phyloP scores from a whole-genome alignment of 2,888 invertebrate genomes.

The Nephrotoma guestfalica region DNA sequence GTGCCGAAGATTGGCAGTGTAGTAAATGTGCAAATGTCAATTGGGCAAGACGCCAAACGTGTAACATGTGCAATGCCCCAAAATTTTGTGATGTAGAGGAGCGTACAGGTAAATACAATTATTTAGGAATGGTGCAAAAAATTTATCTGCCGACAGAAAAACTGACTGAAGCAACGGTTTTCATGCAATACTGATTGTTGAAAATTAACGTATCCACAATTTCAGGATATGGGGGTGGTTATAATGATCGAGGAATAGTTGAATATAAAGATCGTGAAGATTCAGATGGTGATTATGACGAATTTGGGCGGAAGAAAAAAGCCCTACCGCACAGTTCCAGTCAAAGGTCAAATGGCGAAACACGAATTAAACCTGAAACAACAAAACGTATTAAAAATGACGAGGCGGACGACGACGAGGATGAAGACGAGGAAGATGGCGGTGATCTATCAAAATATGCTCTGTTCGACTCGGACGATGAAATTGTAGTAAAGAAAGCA shows the following conservation, averaged over 20 bases:
- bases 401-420: conserved; percentile 31
- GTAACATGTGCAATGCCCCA: conserved; percentile 98
- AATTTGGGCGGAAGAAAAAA: conserved; percentile 61
- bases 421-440: conserved; percentile 42
- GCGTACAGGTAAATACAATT: conserved; percentile 38
- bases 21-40: conserved; percentile 99
- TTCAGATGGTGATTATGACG: conserved; percentile 93
- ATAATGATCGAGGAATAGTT: conserved; percentile 90
- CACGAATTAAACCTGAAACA: conserved; percentile 19
- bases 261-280: conserved; percentile 86
- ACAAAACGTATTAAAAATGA: conserved; percentile 19
- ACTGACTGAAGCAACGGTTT: background rate
- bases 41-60: conserved; percentile 81
- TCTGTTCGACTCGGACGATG: conserved; percentile 54
- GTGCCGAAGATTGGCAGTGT: conserved; percentile 99
- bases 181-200: background rate
- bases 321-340: conserved; percentile 16
- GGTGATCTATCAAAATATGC: conserved; percentile 68
- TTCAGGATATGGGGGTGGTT: conserved; percentile 70
- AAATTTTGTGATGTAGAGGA: conserved; percentile 89
- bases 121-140: conserved; percentile 17
- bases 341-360: background rate
- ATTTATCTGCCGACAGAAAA: background rate
- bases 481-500: conserved; percentile 16
- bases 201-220: background rate